A percentile compares a stretch with the other conserved stretches of the same genome.
phyloP scores from a whole-genome alignment of 2,888 invertebrate species.

The Lottia gigantea region DNA sequence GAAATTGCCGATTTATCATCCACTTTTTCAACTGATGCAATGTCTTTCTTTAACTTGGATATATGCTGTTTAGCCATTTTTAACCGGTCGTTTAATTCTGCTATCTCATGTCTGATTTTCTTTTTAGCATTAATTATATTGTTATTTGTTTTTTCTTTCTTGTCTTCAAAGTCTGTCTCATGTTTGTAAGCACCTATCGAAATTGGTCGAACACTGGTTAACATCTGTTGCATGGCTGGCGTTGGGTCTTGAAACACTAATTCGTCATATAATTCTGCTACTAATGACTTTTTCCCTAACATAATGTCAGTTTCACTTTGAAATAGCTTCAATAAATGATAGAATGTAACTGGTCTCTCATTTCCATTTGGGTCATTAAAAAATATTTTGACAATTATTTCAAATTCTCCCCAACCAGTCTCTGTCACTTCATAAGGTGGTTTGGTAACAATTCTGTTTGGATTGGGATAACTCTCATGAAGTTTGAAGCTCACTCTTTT shows the following conservation, averaged over 20 bases:
- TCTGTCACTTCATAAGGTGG: slow-evolving; percentile 98
- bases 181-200: slow-evolving; percentile 80
- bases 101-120: slow-evolving; percentile 69
- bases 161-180: slow-evolving; percentile 90
- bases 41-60: slow-evolving; percentile 75
- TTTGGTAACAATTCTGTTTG: slow-evolving; percentile 88
- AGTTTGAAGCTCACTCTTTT: slow-evolving; percentile 97
- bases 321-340: slow-evolving; percentile 94
- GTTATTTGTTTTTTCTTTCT: slow-evolving; percentile 77
- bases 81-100: slow-evolving; percentile 65
- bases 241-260: slow-evolving; percentile 76
- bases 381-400: slow-evolving; percentile 96
- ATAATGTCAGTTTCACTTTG: slow-evolving; percentile 76
- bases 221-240: slow-evolving; percentile 84
- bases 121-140: slow-evolving; percentile 82
- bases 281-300: slow-evolving; percentile 73
- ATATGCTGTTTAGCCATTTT: slow-evolving; percentile 73
- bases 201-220: slow-evolving; percentile 81
- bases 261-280: slow-evolving; percentile 95
- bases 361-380: slow-evolving; percentile 97
- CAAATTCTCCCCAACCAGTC: slow-evolving; percentile 99
- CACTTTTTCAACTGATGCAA: slow-evolving; percentile 77
- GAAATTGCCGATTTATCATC: slow-evolving; percentile 11
- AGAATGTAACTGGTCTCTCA: slow-evolving; percentile 92
- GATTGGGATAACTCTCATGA: slow-evolving; percentile 96